phyloP scores from a whole-genome alignment of 2,113 vertebrate genomes.

The Cathartes aura region DNA sequence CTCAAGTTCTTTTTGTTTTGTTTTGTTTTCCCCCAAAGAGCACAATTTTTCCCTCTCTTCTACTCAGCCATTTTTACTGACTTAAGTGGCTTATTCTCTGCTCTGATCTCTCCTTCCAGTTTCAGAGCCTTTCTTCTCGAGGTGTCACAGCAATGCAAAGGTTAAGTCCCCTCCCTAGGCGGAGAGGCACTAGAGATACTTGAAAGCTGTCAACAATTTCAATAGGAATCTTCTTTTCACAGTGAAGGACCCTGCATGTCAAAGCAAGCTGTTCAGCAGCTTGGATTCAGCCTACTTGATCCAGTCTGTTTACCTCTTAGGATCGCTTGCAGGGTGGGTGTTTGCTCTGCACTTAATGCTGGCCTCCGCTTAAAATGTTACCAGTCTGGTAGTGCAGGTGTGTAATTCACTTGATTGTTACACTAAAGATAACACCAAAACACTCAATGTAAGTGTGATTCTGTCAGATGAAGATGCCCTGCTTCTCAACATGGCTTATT shows the following conservation, averaged over 20 bases:
- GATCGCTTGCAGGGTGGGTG: background rate
- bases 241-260: constrained; percentile 8
- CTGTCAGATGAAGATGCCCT: background rate
- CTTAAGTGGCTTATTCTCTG: background rate
- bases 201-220: constrained; percentile 36
- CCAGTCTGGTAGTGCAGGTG: background rate
- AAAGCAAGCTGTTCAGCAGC: constrained; percentile 57
- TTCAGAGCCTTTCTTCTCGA: constrained; percentile 3
- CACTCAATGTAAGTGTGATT: background rate
- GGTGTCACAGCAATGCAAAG: background rate
- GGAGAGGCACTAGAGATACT: constrained; percentile 38
- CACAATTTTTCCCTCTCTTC: background rate
- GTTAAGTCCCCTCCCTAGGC: constrained; percentile 1
- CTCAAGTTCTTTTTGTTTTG: constrained; percentile 7
- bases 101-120: constrained; percentile 3
- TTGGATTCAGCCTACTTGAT: constrained; percentile 38
- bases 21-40: constrained; percentile 11
- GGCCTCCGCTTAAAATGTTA: background rate
- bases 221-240: constrained; percentile 23
- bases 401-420: background rate
- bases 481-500: background rate
- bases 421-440: background rate
- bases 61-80: background rate
- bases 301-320: constrained; percentile 19
- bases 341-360: background rate